Conservation (phyloP, 2,888 invertebrate species). For the Morpho achilles region DNA sequence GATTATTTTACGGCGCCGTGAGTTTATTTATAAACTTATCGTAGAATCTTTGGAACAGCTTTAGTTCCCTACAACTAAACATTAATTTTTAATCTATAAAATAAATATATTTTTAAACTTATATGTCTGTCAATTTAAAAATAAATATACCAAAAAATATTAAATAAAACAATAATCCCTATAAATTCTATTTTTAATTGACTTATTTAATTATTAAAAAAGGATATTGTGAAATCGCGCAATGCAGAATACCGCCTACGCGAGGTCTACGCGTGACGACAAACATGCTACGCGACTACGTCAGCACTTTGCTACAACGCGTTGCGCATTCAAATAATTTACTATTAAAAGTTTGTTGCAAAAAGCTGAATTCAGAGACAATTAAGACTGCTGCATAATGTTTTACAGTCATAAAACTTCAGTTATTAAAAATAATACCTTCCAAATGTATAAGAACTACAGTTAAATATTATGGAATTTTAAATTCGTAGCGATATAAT, state of each 20-base stretch:
- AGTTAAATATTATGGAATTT: no score
- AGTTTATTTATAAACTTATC: slow-evolving; percentile 13
- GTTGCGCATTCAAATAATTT: slow-evolving; percentile 37
- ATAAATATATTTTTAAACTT: no score
- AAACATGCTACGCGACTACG: slow-evolving; percentile 36
- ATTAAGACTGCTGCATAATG: no score
- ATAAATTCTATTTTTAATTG: background rate
- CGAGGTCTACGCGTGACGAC: slow-evolving; percentile 29
- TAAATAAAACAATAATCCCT: background rate
- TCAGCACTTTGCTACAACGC: slow-evolving; percentile 33
- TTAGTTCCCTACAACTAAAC: background rate
- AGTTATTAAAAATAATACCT: no score
- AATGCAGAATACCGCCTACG: slow-evolving; percentile 28
- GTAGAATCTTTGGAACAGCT: background rate
- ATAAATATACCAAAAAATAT: background rate
- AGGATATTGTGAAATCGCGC: slow-evolving; percentile 17
- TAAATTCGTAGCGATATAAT: no score
- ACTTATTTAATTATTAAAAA: slow-evolving; percentile 7
- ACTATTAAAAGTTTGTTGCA: background rate
- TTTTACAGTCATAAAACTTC: no score
- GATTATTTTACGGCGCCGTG: slow-evolving; percentile 41
- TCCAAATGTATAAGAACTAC: no score
- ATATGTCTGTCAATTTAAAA: background rate
- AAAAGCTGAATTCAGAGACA: background rate
- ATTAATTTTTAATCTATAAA: no score